A percentile compares a stretch with the other conserved stretches of the same genome.
These are phyloP conservation scores for Chloropsis hardwickii DNA, from an alignment of 2,113 vertebrate species.

Conservation along the genomic window DNA sequence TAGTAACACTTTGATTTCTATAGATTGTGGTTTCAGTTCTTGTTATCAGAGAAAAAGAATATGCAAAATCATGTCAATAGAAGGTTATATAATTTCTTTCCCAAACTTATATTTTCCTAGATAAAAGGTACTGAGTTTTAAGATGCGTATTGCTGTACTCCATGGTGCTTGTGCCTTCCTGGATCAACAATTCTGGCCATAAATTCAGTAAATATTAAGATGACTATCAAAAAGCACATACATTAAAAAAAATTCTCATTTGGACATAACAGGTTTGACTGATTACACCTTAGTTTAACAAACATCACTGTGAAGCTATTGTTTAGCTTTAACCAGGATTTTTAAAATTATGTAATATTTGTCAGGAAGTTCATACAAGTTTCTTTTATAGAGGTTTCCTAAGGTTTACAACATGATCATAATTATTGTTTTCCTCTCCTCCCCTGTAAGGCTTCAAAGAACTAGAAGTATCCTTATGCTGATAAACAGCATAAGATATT, in stretches of 20 bases:
- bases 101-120: neutral
- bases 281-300: neutral
- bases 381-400: neutral
- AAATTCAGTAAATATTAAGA: neutral
- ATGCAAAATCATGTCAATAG: neutral
- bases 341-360: neutral
- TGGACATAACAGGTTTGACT: neutral
- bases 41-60: neutral
- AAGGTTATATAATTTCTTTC: neutral
- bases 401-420: neutral
- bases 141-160: neutral
- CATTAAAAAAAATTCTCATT: neutral
- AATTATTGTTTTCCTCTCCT: neutral
- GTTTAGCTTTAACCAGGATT: neutral
- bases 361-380: neutral
- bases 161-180: neutral
- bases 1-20: neutral
- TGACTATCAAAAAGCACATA: neutral
- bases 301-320: rapidly evolving
- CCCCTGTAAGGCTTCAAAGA: neutral
- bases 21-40: neutral
- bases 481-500: neutral
- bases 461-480: neutral
- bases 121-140: neutral
- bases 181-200: neutral